Evolutionary conservation across 2,113 vertebrate species (phyloP), one percentile per base, ranked within the genome.

Genomic region (pig (Sus scrofa)): DNA sequence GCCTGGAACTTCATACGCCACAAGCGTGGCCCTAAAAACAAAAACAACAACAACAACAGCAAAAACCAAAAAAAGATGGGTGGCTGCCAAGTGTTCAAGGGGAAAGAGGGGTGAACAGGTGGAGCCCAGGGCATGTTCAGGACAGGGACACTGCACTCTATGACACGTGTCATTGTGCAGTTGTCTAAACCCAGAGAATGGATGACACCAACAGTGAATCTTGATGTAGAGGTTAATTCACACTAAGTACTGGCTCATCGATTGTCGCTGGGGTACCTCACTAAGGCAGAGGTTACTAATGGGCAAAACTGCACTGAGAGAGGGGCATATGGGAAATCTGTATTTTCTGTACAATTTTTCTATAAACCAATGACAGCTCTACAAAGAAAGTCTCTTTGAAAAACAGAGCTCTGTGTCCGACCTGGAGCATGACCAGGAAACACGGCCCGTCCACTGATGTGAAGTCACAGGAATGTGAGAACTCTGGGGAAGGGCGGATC

Each of bases 371-470:
- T 15, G 34, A 50, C 26, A 37, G 14, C 81, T 81, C 71, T 58
- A 54, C 22, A 56, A 71, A 70, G 44, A 50, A 78, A 37, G 24
- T 86, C 30, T 89, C 14, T 70, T n/a, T 52, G 68, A 71, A 32
- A 70, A n/a, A 32, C 24, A 60, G 13, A 37, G 65, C 39, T 86
- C 88, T 79, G 34, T 37, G 52, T 56, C 32, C 2, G 3, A 15
- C 24, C 68, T 37, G 7, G 13, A 52, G 13, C 52, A 62, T 27
- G 8, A 37, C 26, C 3, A 10, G 56, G 79, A 54, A 22, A 22
- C 16, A 5, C 1, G n/a, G 56, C 39, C 12, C 56, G 9, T 26
- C 18, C 15, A 52, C 44, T 11, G 13, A 19, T 4, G 0, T 14
- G 30, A 24, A 34, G 9, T 70, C 60, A 50, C 2, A 4, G 32